Evolutionary conservation across 2,888 invertebrate species (phyloP).

Genomic region (Cryptus viduatorius): DNA sequence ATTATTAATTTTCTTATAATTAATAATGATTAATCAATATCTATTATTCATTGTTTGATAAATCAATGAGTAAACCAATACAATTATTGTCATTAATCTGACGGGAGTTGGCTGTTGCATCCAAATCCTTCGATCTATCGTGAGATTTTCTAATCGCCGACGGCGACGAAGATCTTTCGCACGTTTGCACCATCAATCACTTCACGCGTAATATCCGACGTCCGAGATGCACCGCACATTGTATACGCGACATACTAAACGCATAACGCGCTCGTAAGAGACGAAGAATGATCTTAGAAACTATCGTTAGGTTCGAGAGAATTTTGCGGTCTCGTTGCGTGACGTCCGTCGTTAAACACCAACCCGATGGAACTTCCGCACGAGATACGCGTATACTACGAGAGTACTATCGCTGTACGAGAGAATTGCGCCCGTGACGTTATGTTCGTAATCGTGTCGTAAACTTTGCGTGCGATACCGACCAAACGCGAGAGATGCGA

Average conservation of each 20-base stretch:
- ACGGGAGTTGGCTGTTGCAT: too few relatives aligned
- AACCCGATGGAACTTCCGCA: constrained; percentile 60
- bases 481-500: constrained; percentile 17
- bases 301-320: constrained; percentile 33
- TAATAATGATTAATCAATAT: too few relatives aligned
- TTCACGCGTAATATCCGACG: constrained; percentile 26
- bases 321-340: constrained; percentile 61
- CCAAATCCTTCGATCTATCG: too few relatives aligned
- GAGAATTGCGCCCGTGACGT: constrained; percentile 27
- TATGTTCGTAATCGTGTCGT: constrained; percentile 50
- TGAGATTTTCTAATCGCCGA: too few relatives aligned
- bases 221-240: neutral
- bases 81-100: too few relatives aligned
- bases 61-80: too few relatives aligned
- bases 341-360: constrained; percentile 69
- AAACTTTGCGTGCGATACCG: constrained; percentile 43
- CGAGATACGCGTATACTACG: constrained; percentile 35
- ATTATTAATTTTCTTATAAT: too few relatives aligned
- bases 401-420: constrained; percentile 31
- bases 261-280: neutral
- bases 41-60: too few relatives aligned
- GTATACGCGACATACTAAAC: neutral
- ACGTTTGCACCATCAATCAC: constrained; percentile 36
- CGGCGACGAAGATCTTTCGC: constrained; percentile 45
- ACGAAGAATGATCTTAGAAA: constrained; percentile 29